phyloP scores from a whole-genome alignment of 1,140 invertebrate species.

The Gonioctena quinquepunctata region DNA sequence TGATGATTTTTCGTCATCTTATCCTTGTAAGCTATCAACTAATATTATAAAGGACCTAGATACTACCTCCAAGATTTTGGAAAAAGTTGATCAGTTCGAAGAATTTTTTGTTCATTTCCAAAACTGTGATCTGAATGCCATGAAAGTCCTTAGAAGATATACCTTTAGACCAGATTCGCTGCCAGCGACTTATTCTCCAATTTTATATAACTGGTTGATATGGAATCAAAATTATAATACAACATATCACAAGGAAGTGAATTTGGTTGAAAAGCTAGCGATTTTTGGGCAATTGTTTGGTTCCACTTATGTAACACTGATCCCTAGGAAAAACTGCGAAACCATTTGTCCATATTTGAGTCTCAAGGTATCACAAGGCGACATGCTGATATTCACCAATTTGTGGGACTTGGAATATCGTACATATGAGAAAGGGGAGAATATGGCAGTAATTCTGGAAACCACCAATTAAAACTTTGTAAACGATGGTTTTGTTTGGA shows the following conservation, averaged over 20 bases:
- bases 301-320: slow-evolving; percentile 66
- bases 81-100: slow-evolving; percentile 48
- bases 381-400: slow-evolving; percentile 72
- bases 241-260: slow-evolving; percentile 73
- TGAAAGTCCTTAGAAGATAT: slow-evolving; percentile 60
- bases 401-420: slow-evolving; percentile 80
- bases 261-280: slow-evolving; percentile 70
- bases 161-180: slow-evolving; percentile 77
- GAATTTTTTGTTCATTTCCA: slow-evolving; percentile 85
- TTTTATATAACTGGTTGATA: slow-evolving; percentile 80
- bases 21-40: slow-evolving; percentile 44
- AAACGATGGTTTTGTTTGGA: too few relatives aligned
- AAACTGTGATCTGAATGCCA: slow-evolving; percentile 78
- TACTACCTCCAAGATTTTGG: slow-evolving; percentile 23
- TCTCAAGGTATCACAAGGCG: slow-evolving; percentile 68
- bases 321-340: slow-evolving; percentile 71
- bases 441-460: slow-evolving; percentile 76
- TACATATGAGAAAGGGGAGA: slow-evolving; percentile 69
- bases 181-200: slow-evolving; percentile 73
- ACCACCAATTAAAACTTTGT: slow-evolving; percentile 53
- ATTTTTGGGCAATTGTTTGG: slow-evolving; percentile 76
- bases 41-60: slow-evolving; percentile 28
- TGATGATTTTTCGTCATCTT: slow-evolving; percentile 27
- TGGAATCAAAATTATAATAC: slow-evolving; percentile 77
- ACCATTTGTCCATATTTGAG: slow-evolving; percentile 68